Base-by-base conservation (phyloP, 2,888 invertebrate species). In the Amblyjoppa fuscipennis region DNA sequence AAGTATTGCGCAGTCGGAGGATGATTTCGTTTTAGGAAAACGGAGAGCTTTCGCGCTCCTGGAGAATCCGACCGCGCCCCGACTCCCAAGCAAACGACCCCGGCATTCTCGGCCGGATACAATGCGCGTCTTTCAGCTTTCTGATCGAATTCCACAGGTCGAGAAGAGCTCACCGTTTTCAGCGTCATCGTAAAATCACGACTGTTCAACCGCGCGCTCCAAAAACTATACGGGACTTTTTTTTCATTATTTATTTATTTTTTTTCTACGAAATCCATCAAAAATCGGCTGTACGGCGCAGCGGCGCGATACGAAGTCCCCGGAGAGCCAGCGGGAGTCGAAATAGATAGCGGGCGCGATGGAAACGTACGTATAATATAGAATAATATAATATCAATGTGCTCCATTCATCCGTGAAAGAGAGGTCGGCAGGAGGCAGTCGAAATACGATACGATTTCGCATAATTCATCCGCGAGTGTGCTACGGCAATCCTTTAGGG, bases 361-460 rank as follows among this genome's bases (percentile, higher is more conserved):
- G 13, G 25, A 25, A 59, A 4, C 25, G 25, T 59, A 59, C 59
- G 13, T 59, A 59, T 59, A 59, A 28, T 59, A 59, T 59, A 59
- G 59, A 59, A 59, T 59, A 59, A 28, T 59, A 59, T 59, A 49
- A 49, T 49, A 49, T 59, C 59, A 59, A 25, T 28, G 59, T 59
- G 59, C 77, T 84, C 85, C 80, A 85, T 88, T 85, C 86, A 81
- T 71, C 79, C 80, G 71, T 74, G 75, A 86, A 49, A 49, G 45
- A 85, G 84, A 84, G 85, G 80, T 81, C 61, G 86, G 66, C 31
- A 74, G 76, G 61, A 78, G 64, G 76, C 56, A 59, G 78, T 85
- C 83, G 76, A 91, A 91, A 91, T 92, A 91, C 88, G 90, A 91
- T 90, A 88, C 89, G 83, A 86, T 84, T 87, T 85, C 87, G 89